Base-by-base conservation (phyloP, 2,888 invertebrate species). In the Cephalotes varians region DNA sequence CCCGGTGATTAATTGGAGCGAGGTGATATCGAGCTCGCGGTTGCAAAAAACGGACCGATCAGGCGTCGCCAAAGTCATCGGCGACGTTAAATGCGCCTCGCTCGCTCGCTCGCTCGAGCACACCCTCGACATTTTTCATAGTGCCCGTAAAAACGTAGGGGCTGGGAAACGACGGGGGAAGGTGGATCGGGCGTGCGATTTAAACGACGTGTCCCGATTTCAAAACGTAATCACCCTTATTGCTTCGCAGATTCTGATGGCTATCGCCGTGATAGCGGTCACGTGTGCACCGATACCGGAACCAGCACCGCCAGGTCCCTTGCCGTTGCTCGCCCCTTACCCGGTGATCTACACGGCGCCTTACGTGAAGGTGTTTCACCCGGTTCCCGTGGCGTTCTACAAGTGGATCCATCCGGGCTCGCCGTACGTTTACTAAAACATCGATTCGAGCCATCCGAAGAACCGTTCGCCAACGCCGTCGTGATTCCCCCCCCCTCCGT, bases 321-420 rank as follows among this genome's bases (percentile, higher is more conserved):
- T 40, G 47, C 28, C 4, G 21, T 5, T 56, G n/a, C 10, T 65
- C 34, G n/a, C 37, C 0, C 73, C 85, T 2, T 81, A 86, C 7
- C 73, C 73, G 21, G 9, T 73, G 44, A 15, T 62, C 21, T 73
- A 73, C 51, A 81, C 89, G 0, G 37, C 89, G 28, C 84, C 86
- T 10, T 90, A 90, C 83, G 81, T 84, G 7, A 90, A 89, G 34
- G 69, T 86, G 6, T 90, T 21, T 40, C 81, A 87, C n/a, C 65
- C 86, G 69, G 37, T 80, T 31, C 90, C 90, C 5, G 31, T 88
- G 31, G 60, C 84, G 21, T 91, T 90, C 73, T 86, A 64, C 40
- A 90, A 84, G 47, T 83, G 77, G 85, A 6, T 84, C 4, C 76
- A 90, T 2, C 91, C 90, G 0, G 90, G 91, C 62, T 81, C 84